Evolutionary conservation across 2,888 invertebrate species (phyloP).

Genomic region (Hololepta plana): DNA sequence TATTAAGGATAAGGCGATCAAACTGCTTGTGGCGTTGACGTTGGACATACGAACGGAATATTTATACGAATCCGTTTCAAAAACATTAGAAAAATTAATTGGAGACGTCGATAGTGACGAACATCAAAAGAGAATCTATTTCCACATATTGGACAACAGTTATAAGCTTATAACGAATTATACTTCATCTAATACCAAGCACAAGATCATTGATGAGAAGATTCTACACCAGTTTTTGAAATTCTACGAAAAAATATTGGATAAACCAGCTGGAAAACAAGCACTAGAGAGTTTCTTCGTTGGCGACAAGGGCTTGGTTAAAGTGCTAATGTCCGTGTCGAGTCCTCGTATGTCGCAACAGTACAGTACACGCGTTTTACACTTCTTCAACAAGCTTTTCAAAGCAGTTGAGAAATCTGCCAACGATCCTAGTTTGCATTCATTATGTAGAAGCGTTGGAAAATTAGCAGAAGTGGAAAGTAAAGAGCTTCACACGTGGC

Average conservation of each 20-base stretch:
- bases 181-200: constrained; percentile 22
- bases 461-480: constrained; percentile 46
- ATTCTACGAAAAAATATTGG: constrained; percentile 74
- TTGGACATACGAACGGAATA: constrained; percentile 62
- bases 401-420: constrained; percentile 42
- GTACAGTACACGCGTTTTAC: constrained; percentile 63
- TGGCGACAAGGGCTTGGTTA: constrained; percentile 50
- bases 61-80: constrained; percentile 42
- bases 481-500: constrained; percentile 42
- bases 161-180: constrained; percentile 49
- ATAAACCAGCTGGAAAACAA: constrained; percentile 61
- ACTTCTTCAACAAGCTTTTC: constrained; percentile 60
- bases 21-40: constrained; percentile 56
- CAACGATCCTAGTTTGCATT: constrained; percentile 42
- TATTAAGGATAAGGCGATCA: constrained; percentile 42
- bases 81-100: constrained; percentile 41
- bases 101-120: constrained; percentile 46
- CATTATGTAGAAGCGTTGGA: constrained; percentile 46
- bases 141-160: constrained; percentile 44
- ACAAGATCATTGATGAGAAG: constrained; percentile 34
- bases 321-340: constrained; percentile 64
- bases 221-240: constrained; percentile 50
- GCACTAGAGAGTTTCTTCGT: constrained; percentile 72
- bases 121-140: constrained; percentile 43
- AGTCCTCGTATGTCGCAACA: constrained; percentile 48